Evolutionary conservation across 2,888 invertebrate species (phyloP).

Genomic region (Meta bourneti): DNA sequence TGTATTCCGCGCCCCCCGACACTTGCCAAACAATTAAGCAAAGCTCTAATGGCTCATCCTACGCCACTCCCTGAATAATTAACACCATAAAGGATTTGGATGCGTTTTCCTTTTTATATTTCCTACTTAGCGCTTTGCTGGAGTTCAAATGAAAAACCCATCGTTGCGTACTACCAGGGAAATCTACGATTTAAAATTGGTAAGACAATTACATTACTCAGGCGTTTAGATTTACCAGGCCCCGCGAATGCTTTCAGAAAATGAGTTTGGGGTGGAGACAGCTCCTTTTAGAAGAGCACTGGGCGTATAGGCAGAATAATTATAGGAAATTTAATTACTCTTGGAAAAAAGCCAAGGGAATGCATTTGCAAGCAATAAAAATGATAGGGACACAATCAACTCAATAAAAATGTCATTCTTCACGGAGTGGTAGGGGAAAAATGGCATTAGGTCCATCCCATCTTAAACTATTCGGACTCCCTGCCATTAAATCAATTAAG

Average conservation of each 20-base stretch:
- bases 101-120: neutral
- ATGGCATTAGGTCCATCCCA: neutral
- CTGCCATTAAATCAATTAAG: neutral
- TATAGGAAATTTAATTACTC: slow-evolving; percentile 48
- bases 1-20: neutral
- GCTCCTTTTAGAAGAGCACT: neutral
- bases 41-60: slow-evolving; percentile 33
- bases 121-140: neutral
- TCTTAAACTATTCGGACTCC: neutral
- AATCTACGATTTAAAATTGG: slow-evolving; percentile 9
- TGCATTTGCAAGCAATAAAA: slow-evolving; percentile 26
- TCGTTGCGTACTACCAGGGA: neutral
- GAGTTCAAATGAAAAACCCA: neutral
- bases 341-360: slow-evolving; percentile 38
- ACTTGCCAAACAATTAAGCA: slow-evolving; percentile 61
- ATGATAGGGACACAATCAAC: neutral
- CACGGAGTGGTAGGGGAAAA: neutral
- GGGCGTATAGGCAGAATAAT: slow-evolving; percentile 4
- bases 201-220: slow-evolving; percentile 2
- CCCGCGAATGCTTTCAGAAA: slow-evolving; percentile 6
- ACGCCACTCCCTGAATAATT: slow-evolving; percentile 55
- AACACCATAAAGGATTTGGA: neutral
- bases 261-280: slow-evolving; percentile 13
- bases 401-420: slow-evolving; percentile 7
- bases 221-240: neutral